These are phyloP conservation scores for Tetranychus truncatus DNA, from an alignment of 2,888 invertebrate species.

Conservation along the genomic window DNA sequence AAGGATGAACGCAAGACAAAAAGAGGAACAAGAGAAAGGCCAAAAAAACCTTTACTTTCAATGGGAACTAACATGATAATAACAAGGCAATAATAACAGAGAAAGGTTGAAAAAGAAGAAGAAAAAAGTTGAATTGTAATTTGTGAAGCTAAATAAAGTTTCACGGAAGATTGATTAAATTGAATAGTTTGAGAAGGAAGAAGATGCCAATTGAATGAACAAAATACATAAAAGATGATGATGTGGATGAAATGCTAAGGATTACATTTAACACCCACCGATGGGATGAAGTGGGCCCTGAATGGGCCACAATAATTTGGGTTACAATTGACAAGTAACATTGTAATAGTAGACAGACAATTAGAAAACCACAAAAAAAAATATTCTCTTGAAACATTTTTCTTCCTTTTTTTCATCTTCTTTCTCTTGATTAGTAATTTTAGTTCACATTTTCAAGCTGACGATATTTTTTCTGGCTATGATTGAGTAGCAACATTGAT, in stretches of 20 bases:
- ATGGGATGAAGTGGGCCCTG: not conserved
- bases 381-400: no score
- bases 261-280: conserved; percentile 1
- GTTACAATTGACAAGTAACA: not conserved
- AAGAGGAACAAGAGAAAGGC: not conserved
- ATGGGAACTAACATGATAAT: not conserved
- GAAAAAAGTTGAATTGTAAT: not conserved
- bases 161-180: conserved; percentile 1
- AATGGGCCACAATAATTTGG: not conserved
- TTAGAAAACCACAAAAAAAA: not conserved
- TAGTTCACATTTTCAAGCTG: not conserved
- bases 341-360: not conserved
- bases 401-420: no score
- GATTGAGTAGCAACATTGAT: not conserved
- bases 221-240: not conserved
- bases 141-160: not conserved
- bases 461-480: not conserved
- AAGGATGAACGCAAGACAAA: not conserved
- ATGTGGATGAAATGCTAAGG: not conserved
- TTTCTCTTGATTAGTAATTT: not conserved
- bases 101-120: not conserved
- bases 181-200: not conserved
- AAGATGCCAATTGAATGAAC: not conserved
- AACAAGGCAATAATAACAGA: not conserved
- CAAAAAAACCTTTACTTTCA: not conserved